Percentiles rank a stretch among this genome's conserved stretches.
phyloP scores from a whole-genome alignment of 1,140 invertebrate species.

The roundworm (Caenorhabditis elegans) region DNA sequence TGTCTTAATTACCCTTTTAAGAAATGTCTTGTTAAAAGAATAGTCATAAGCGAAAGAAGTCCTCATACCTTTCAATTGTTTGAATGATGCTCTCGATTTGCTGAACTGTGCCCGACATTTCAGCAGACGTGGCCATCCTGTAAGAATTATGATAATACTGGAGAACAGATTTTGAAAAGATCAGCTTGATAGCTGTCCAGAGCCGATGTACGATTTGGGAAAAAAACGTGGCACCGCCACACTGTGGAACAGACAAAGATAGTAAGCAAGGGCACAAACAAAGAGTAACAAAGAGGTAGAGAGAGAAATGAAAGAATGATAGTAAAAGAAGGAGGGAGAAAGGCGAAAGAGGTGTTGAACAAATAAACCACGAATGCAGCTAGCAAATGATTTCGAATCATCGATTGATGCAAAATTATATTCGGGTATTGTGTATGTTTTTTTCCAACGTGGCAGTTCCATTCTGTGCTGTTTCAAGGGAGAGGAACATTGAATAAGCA shows the following conservation, averaged over 20 bases:
- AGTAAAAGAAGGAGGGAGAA: background rate
- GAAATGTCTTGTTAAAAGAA: too few species aligned
- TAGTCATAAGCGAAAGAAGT: too few species aligned
- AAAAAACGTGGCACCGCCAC: slow-evolving; percentile 8
- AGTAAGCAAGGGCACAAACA: background rate
- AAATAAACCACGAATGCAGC: slow-evolving; percentile 27
- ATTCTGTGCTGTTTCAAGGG: background rate
- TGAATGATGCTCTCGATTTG: slow-evolving; percentile 28
- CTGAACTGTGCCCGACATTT: slow-evolving; percentile 28
- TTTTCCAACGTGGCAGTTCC: slow-evolving; percentile 32
- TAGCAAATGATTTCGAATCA: slow-evolving; percentile 19
- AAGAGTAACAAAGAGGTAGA: background rate
- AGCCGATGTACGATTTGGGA: background rate
- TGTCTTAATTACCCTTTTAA: too few species aligned
- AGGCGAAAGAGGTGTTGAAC: slow-evolving; percentile 17
- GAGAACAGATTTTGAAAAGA: background rate
- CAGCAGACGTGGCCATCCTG: slow-evolving; percentile 25
- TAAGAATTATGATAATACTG: background rate
- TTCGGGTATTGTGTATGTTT: slow-evolving; percentile 25
- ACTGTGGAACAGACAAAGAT: slow-evolving; percentile 13
- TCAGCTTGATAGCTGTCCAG: background rate
- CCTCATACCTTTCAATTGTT: slow-evolving; percentile 19
- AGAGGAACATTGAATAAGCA: background rate
- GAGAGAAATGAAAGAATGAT: background rate
- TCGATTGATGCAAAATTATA: slow-evolving; percentile 28